A percentile compares a stretch with the other conserved stretches of the same genome.
phyloP scores from a whole-genome alignment of 2,113 vertebrate genomes.

The Polyodon spathula region DNA sequence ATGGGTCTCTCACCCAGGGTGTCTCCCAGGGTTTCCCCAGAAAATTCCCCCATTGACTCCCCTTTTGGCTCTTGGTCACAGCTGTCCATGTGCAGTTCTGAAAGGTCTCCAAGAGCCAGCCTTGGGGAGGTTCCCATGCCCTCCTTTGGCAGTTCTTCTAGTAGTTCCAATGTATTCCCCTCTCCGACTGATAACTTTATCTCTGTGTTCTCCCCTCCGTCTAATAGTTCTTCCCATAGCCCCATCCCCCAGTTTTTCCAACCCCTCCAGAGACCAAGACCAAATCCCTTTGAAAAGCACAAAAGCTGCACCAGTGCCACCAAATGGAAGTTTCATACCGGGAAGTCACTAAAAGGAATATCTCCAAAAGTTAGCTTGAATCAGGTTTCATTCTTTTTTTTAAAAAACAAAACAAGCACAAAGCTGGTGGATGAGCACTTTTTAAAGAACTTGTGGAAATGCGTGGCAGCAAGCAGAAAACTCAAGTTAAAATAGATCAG shows the following conservation, averaged over 20 bases:
- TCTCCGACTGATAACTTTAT: no score
- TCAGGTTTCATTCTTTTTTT: not conserved
- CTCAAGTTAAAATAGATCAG: not conserved
- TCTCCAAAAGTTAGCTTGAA: not conserved
- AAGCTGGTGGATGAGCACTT: not conserved
- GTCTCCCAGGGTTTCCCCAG: not conserved
- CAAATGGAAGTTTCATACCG: not conserved
- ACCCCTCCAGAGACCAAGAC: not conserved
- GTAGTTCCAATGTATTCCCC: no score
- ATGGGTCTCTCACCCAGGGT: not conserved
- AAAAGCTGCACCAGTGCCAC: not conserved
- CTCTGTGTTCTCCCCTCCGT: no score
- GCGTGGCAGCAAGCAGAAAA: slow-evolving; percentile 10
- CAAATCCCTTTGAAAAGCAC: not conserved
- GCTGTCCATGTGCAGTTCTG: no score
- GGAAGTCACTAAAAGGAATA: not conserved
- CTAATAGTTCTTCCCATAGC: no score
- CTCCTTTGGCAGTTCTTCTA: no score
- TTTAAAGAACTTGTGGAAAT: slow-evolving; percentile 3
- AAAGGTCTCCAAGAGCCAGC: no score
- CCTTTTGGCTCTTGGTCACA: not conserved
- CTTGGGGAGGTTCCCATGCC: no score
- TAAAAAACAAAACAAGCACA: not conserved
- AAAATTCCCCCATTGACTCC: not conserved
- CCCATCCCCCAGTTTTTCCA: no score